Base-by-base conservation (phyloP, 2,113 vertebrate species). In the Trachemys scripta region DNA sequence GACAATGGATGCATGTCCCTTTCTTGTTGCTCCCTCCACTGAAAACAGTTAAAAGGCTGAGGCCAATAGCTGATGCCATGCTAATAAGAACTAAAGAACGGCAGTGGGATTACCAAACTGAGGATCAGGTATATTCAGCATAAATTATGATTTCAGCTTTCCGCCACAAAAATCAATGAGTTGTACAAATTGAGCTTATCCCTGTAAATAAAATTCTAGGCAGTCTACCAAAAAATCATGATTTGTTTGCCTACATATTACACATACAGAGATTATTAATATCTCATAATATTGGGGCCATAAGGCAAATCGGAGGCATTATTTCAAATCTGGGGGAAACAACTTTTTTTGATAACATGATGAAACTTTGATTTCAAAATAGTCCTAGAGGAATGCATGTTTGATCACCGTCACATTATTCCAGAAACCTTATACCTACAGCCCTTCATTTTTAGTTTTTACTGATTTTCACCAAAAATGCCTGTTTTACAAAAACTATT, bases 181-280 rank as follows among this genome's bases (percentile, higher is more conserved):
- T 65, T 51, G 83, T 93, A 72, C 6, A 90, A 95, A 93, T 54
- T 65, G 80, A 95, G 31, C 4, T 8, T 45, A 49, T 45, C n/a
- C 81, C 51, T 69, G 38, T 56, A 90, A 94, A 96, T 38, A 90
- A 87, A 89, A 69, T 84, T 90, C 45, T 86, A 93, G 75, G 45
- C 59, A 92, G 27, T 12, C 2, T 84, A 51, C 47, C 69, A 22
- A 1, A 2, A 50, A 24, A 78, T 25, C 1, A 2, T 2, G 2
- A 57, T 69, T 90, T 92, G 1, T 93, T 97, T 85, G 35, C 42
- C 50, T 94, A 57, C 10, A 50, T 65, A 0, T 1, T 89, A 85
- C 51, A 45, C 82, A 11, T 93, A 89, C 65, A 87, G 84, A 83
- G 88, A 81, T 90, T 1, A 50, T 83, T 91, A 88, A 45, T 94